Base-by-base conservation (phyloP, 92 coral and sea anemone genomes). In the Muricea muricata region DNA sequence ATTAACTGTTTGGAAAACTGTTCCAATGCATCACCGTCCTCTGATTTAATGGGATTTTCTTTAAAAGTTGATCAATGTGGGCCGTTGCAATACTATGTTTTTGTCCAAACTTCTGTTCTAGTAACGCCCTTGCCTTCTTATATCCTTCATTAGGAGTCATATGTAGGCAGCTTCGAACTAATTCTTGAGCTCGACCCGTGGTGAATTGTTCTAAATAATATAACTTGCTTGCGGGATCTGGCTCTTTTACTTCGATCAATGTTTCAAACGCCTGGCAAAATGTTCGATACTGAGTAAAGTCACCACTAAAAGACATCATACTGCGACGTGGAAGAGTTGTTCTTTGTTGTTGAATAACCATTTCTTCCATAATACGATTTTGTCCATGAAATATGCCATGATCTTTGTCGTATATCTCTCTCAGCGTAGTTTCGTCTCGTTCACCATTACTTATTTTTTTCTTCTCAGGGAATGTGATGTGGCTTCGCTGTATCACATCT, bases 181-280 rank as follows among this genome's bases (percentile, higher is more conserved):
- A 80, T 26, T 89, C 89, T 60, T 57, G 71, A 0, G 81, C 89
- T 39, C 84, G 85, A 3, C 85, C 89, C 18, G 41, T 39, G 1
- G 92, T 84, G 61, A 48, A 84, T 65, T 85, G 92, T 30, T 85
- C 81, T 32, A 89, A 29, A 81, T 89, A 85, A 41, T 79, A 75
- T 32, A 89, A 78, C 67, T 87, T 46, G 28, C 70, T 87, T 15
- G 58, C 61, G 24, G 40, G 14, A 28, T 65, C 66, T 1, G 86
- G 32, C 35, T 76, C 76, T 73, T 89, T 85, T 0, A 89, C 47
- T 50, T 85, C 87, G 15, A 84, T 74, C 0, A 79, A 25, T 24
- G 25, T 85, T 12, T 89, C 92, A 41, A 89, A 89, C 42, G 89
- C 92, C 12, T 71, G 55, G 17, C 80, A 40, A 39, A 85, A 73